Evolutionary conservation across 2,797 vertebrate species (phyloP).

Genomic region (Hephaestus fuliginosus): DNA sequence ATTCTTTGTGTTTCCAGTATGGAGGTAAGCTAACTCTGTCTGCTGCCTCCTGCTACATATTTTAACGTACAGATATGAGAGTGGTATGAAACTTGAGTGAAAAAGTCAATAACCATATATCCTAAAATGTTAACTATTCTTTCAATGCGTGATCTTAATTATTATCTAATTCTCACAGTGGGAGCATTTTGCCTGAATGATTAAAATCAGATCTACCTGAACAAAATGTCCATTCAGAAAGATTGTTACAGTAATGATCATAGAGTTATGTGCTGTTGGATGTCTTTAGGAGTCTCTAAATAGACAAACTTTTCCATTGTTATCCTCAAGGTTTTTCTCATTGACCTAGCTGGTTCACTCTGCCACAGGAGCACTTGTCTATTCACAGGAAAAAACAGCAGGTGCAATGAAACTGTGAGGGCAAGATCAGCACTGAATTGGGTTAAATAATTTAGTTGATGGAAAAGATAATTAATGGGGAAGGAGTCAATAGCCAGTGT

Average conservation of each 20-base stretch:
- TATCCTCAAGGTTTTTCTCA: slow-evolving; percentile 54
- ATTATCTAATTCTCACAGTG: neutral
- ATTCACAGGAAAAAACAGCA: slow-evolving; percentile 32
- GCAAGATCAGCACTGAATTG: slow-evolving; percentile 77
- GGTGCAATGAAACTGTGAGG: slow-evolving; percentile 67
- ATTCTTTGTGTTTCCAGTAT: neutral
- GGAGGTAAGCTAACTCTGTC: neutral
- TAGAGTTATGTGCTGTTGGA: neutral
- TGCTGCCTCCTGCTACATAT: neutral
- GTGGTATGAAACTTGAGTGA: neutral
- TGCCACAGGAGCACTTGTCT: slow-evolving; percentile 53
- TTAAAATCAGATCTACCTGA: neutral
- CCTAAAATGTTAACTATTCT: neutral
- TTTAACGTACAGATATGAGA: neutral
- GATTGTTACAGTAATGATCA: neutral
- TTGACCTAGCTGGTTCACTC: slow-evolving; percentile 44
- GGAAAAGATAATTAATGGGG: slow-evolving; percentile 85
- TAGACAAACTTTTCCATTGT: slow-evolving; percentile 31
- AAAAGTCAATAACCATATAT: neutral
- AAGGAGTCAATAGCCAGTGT: slow-evolving; percentile 79
- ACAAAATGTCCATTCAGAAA: neutral
- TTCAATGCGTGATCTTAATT: neutral
- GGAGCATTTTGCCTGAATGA: neutral
- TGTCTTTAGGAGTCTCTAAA: slow-evolving; percentile 2
- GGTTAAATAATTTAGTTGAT: slow-evolving; percentile 85